Conservation (phyloP, 1,140 invertebrate species). For the Plectrocnemia conspersa region DNA sequence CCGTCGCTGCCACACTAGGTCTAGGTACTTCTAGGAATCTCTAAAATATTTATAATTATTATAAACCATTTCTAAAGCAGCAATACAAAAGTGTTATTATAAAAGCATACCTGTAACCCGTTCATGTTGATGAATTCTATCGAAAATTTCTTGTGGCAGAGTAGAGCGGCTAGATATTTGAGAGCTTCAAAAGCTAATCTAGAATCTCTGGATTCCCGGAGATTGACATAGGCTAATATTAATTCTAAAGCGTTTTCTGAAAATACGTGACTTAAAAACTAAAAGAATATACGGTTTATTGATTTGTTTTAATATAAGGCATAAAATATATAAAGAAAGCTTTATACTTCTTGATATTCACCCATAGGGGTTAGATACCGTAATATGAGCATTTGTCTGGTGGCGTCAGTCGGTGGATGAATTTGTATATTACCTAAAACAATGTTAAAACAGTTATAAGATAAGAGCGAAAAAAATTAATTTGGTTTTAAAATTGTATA, state of each 20-base stretch:
- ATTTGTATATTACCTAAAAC: constrained; percentile 65
- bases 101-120: constrained; percentile 65
- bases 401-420: constrained; percentile 78
- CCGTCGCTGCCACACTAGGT: constrained; percentile 91
- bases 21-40: constrained; percentile 80
- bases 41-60: constrained; percentile 40
- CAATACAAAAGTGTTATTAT: constrained; percentile 6
- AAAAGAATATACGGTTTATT: constrained; percentile 37
- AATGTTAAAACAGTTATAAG: too few species aligned
- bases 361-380: constrained; percentile 91
- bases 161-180: constrained; percentile 85
- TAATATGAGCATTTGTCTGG: constrained; percentile 86
- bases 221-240: constrained; percentile 86
- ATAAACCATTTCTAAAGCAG: neutral
- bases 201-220: constrained; percentile 82
- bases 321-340: constrained; percentile 18
- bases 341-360: constrained; percentile 87
- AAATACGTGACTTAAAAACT: constrained; percentile 86
- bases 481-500: too few species aligned
- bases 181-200: constrained; percentile 91
- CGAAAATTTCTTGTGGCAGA: constrained; percentile 97
- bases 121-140: constrained; percentile 87
- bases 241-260: constrained; percentile 86
- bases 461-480: too few species aligned
- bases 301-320: neutral